phyloP scores from a whole-genome alignment of 2,888 invertebrate species.

The Eurois occulta region DNA sequence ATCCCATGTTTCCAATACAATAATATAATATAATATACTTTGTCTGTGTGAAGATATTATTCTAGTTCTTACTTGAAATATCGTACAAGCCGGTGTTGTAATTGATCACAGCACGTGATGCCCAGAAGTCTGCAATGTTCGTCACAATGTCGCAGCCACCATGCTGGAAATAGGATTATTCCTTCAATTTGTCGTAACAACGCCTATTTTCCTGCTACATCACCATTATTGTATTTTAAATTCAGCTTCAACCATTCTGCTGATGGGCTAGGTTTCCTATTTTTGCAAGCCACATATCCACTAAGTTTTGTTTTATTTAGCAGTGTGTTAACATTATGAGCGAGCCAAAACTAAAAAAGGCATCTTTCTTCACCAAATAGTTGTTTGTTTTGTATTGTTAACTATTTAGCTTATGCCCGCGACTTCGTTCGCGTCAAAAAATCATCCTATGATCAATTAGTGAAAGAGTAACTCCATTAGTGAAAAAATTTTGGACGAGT shows the following conservation, averaged over 20 bases:
- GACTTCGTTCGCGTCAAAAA: no score
- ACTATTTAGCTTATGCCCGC: no score
- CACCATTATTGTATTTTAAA: not conserved
- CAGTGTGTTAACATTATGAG: not conserved
- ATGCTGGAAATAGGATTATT: conserved; percentile 77
- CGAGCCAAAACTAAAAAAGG: not conserved
- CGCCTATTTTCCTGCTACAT: not conserved
- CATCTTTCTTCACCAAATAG: not conserved
- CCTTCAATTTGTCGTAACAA: not conserved
- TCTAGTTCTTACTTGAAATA: conserved; percentile 83
- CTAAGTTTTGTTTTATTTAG: not conserved
- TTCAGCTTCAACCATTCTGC: not conserved
- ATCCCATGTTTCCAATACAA: not conserved
- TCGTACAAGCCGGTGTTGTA: conserved; percentile 86
- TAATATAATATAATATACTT: no score
- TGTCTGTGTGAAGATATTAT: not conserved
- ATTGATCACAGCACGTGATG: conserved; percentile 89
- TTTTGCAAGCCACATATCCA: not conserved
- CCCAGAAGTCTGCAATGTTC: conserved; percentile 91
- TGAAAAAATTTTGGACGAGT: not conserved
- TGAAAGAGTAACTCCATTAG: not conserved
- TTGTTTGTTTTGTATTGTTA: not conserved
- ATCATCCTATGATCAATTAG: not conserved
- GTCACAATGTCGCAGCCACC: conserved; percentile 90
- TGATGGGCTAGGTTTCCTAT: not conserved